These are phyloP conservation scores for Amblyopsis hoosieri DNA, from an alignment of 2,797 vertebrate species.

Conservation along the genomic window DNA sequence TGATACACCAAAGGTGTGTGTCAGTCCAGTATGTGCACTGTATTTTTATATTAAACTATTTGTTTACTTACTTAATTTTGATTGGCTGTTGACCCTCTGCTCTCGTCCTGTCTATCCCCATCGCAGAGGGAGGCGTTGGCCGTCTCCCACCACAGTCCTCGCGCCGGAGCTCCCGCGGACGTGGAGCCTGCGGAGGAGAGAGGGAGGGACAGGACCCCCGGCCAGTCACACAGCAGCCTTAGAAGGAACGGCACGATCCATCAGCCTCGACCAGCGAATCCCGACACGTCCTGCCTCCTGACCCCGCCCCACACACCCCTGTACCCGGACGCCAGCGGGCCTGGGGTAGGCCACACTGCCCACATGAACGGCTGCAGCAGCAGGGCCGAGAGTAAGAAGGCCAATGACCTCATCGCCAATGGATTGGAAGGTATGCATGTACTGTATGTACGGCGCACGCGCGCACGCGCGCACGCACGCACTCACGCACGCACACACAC, in stretches of 20 bases:
- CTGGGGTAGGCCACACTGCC: conserved; percentile 23
- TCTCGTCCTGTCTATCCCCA: conserved; percentile 4
- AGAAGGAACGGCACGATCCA: conserved; percentile 72
- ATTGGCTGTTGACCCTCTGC: conserved; percentile 17
- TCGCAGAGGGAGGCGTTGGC: conserved; percentile 74
- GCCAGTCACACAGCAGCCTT: conserved; percentile 66
- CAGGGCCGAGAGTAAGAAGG: conserved; percentile 74
- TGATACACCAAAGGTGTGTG: background rate
- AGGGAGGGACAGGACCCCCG: conserved; percentile 49
- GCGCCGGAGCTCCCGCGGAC: conserved; percentile 46
- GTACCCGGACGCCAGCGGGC: conserved; percentile 74
- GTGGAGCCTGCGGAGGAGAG: conserved; percentile 53
- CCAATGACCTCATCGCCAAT: conserved; percentile 69
- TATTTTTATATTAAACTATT: background rate
- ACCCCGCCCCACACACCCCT: conserved; percentile 90
- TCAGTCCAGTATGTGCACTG: background rate
- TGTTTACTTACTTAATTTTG: background rate
- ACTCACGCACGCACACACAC: no score
- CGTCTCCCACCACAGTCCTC: conserved; percentile 70
- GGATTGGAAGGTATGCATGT: conserved; percentile 82
- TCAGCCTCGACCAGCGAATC: conserved; percentile 44
- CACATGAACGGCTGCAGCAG: conserved; percentile 68
- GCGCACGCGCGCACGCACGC: background rate
- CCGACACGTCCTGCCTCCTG: conserved; percentile 85
- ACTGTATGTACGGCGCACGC: background rate